Evolutionary conservation across 2,113 vertebrate species (phyloP).

Genomic region (Gallinago undulata): DNA sequence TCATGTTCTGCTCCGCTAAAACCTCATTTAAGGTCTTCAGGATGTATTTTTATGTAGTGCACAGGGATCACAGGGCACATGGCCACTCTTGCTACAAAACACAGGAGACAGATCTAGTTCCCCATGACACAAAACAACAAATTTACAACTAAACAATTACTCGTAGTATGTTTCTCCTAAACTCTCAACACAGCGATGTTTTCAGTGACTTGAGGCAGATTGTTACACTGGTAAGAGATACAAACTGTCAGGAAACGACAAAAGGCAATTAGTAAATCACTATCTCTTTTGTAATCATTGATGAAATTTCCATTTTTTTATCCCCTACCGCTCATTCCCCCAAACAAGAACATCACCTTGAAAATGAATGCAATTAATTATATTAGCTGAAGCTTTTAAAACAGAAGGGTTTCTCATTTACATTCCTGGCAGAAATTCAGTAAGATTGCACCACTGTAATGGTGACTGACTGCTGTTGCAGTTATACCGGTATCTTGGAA

Average conservation of each 20-base stretch:
- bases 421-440: constrained; percentile 39
- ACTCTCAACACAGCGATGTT: neutral
- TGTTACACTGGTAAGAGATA: neutral
- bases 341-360: constrained; percentile 59
- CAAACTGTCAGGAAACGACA: constrained; percentile 21
- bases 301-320: constrained; percentile 36
- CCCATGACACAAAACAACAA: neutral
- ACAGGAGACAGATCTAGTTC: neutral
- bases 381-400: constrained; percentile 50
- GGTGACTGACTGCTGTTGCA: neutral
- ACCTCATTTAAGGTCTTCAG: neutral
- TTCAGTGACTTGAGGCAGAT: constrained; percentile 38
- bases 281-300: constrained; percentile 45
- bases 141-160: neutral
- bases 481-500: neutral
- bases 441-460: neutral
- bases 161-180: neutral
- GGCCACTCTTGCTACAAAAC: neutral
- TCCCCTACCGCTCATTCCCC: constrained; percentile 1
- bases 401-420: constrained; percentile 28
- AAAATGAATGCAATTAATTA: constrained; percentile 63
- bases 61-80: neutral
- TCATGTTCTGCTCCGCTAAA: neutral
- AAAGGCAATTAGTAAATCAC: constrained; percentile 65
- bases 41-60: neutral